phyloP scores from a whole-genome alignment of 2,797 vertebrate species.

The Silurus lanzhouensis region DNA sequence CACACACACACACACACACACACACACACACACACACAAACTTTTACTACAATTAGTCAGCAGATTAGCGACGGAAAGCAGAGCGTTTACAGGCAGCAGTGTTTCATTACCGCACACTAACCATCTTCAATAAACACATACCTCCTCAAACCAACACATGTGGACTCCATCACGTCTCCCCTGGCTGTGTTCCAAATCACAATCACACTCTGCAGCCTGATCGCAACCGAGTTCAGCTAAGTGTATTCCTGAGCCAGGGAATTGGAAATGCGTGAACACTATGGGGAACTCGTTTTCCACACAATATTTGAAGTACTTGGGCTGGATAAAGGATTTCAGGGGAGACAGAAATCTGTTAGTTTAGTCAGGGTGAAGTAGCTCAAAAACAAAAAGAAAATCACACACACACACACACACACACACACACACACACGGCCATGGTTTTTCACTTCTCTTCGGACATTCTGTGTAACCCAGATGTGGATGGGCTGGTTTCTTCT shows the following conservation, averaged over 20 bases:
- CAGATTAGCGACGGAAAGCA: background rate
- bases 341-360: background rate
- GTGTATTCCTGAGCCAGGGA: background rate
- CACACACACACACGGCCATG: background rate
- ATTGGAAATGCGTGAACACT: too few species aligned
- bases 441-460: background rate
- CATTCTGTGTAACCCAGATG: too few species aligned
- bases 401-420: constrained; percentile 8
- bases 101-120: constrained; percentile 39
- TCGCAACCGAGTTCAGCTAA: constrained; percentile 34
- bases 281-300: background rate
- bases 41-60: background rate
- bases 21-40: background rate
- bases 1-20: constrained; percentile 15
- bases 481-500: too few species aligned
- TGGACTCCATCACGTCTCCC: constrained; percentile 26
- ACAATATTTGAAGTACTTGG: background rate
- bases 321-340: background rate
- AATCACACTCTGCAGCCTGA: constrained; percentile 46
- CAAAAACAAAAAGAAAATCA: background rate
- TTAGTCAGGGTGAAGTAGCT: background rate
- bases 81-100: constrained; percentile 14
- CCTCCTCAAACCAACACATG: constrained; percentile 1
- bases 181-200: constrained; percentile 41
- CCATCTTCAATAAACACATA: constrained; percentile 43